Evolutionary conservation across 2,797 vertebrate genomes (phyloP).

Genomic region (Hemitrygon akajei): DNA sequence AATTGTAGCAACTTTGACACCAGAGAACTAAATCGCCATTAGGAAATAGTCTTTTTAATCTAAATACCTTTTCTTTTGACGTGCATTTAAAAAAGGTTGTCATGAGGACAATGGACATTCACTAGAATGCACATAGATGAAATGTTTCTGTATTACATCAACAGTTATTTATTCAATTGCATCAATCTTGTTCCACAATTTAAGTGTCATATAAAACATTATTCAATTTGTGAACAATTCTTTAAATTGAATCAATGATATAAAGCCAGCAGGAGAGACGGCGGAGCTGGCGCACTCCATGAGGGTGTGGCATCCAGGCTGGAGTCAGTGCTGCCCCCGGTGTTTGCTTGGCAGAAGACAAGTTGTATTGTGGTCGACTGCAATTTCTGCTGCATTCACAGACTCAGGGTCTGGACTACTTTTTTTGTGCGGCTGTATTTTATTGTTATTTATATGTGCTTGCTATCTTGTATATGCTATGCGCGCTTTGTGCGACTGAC

Average conservation of each 20-base stretch:
- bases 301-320: too few relatives aligned
- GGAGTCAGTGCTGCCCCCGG: too few relatives aligned
- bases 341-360: too few relatives aligned
- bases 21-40: neutral
- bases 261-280: too few relatives aligned
- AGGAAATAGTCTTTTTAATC: neutral
- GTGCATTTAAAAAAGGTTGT: neutral
- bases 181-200: neutral
- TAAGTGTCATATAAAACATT: slow-evolving; percentile 13
- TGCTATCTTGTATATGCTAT: too few relatives aligned
- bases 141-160: neutral
- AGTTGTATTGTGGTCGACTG: too few relatives aligned
- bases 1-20: neutral
- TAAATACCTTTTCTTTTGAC: neutral
- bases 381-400: too few relatives aligned
- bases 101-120: neutral
- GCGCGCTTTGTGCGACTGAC: too few relatives aligned
- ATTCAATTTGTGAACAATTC: neutral
- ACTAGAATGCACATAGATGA: neutral
- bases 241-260: neutral
- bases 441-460: too few relatives aligned
- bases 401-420: too few relatives aligned
- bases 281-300: too few relatives aligned
- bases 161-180: neutral
- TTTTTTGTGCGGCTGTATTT: too few relatives aligned